Percentiles rank a stretch among this genome's conserved stretches.
Evolutionary conservation across 2,113 vertebrate species (phyloP).

Genomic region (Syngnathus typhle): DNA sequence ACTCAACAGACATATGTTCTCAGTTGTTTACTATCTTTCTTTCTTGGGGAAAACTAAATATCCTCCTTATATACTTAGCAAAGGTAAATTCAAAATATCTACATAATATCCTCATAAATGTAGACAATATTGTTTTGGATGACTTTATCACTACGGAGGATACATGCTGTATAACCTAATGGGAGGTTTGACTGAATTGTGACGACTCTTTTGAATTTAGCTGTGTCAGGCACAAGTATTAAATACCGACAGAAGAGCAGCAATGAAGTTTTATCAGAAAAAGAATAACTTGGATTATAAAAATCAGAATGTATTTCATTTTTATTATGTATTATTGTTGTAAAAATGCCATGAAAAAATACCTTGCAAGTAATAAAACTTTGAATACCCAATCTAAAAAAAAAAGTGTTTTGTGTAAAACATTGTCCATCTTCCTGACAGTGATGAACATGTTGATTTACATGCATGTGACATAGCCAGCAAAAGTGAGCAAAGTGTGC

Average conservation of each 20-base stretch:
- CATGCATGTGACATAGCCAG: background rate
- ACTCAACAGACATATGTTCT: constrained; percentile 16
- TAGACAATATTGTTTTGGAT: constrained; percentile 14
- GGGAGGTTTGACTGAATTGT: constrained; percentile 7
- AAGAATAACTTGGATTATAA: constrained; percentile 34
- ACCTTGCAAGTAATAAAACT: constrained; percentile 48
- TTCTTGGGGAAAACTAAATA: background rate
- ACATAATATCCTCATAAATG: constrained; percentile 22
- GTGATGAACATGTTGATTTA: constrained; percentile 34
- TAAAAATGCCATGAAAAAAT: constrained; percentile 34
- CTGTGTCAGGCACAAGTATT: constrained; percentile 14
- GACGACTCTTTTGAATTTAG: constrained; percentile 21
- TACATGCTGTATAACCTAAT: background rate
- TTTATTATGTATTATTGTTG: constrained; percentile 51
- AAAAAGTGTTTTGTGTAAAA: constrained; percentile 1
- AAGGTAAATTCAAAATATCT: background rate
- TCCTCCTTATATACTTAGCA: background rate
- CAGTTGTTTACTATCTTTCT: constrained; percentile 22
- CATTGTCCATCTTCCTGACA: constrained; percentile 8
- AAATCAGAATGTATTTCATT: constrained; percentile 52
- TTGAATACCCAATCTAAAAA: constrained; percentile 41
- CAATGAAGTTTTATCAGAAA: constrained; percentile 7
- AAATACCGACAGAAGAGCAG: background rate
- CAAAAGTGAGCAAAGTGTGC: background rate
- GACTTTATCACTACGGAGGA: background rate